phyloP scores from a whole-genome alignment of 2,113 vertebrate genomes.

The Pelobates fuscus region DNA sequence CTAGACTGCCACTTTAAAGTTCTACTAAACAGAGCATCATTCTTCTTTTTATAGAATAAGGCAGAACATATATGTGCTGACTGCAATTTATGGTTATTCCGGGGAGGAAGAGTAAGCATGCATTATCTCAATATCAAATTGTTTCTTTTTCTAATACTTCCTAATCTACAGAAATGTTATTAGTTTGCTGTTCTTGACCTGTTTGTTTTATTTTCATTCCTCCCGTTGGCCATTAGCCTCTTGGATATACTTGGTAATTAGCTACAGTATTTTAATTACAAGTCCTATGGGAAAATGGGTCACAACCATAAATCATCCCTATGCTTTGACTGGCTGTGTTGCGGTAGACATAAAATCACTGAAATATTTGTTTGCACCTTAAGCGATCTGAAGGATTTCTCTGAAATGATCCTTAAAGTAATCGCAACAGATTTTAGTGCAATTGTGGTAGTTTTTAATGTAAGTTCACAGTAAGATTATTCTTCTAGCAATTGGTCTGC shows the following conservation, averaged over 20 bases:
- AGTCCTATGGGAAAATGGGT: slow-evolving; percentile 28
- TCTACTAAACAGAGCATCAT: too few relatives aligned
- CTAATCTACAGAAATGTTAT: slow-evolving; percentile 18
- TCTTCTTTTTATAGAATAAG: too few relatives aligned
- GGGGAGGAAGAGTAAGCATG: too few relatives aligned
- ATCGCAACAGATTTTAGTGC: background rate
- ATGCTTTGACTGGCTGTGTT: slow-evolving; percentile 3
- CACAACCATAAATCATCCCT: slow-evolving; percentile 26
- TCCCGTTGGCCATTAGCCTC: slow-evolving; percentile 34
- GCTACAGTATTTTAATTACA: slow-evolving; percentile 41
- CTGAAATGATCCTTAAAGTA: slow-evolving; percentile 24
- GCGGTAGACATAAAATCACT: background rate
- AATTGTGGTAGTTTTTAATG: slow-evolving; percentile 5
- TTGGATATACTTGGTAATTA: slow-evolving; percentile 35
- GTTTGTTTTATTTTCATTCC: slow-evolving; percentile 15
- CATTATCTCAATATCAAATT: background rate
- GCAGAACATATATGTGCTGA: too few relatives aligned
- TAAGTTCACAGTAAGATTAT: background rate
- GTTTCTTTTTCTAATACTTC: slow-evolving; percentile 6
- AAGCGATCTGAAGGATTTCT: slow-evolving; percentile 14
- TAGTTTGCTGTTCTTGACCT: slow-evolving; percentile 28
- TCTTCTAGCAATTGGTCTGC: background rate
- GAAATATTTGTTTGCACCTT: slow-evolving; percentile 12
- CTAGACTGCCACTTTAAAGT: too few relatives aligned
- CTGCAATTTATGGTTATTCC: too few relatives aligned